Percentiles rank a stretch among this genome's conserved stretches.
Evolutionary conservation across 2,888 invertebrate genomes (phyloP).

Genomic region (Bibio marci): DNA sequence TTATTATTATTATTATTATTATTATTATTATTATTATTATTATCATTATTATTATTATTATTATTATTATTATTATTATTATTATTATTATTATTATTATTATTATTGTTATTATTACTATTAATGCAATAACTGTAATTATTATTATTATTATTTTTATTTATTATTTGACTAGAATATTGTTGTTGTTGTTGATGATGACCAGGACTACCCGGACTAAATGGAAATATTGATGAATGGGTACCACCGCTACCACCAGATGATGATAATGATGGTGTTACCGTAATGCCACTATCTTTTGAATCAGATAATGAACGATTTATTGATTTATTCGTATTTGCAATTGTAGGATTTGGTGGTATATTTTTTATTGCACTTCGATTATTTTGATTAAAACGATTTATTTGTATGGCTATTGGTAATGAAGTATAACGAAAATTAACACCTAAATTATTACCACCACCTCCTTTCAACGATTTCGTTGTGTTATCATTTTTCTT

Average conservation of each 20-base stretch:
- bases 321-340: constrained; percentile 8
- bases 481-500: constrained; percentile 17
- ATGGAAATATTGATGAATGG: constrained; percentile 45
- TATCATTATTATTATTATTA: too few species aligned
- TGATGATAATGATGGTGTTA: constrained; percentile 42
- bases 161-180: too few species aligned
- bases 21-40: too few species aligned
- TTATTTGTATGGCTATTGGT: constrained; percentile 39
- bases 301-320: constrained; percentile 27
- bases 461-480: constrained; percentile 10
- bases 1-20: too few species aligned
- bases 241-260: too few species aligned
- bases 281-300: constrained; percentile 26
- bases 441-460: not conserved
- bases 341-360: not conserved
- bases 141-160: too few species aligned
- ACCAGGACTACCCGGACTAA: constrained; percentile 48
- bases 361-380: not conserved
- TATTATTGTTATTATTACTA: too few species aligned
- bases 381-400: constrained; percentile 2
- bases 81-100: too few species aligned
- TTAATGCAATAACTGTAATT: too few species aligned
- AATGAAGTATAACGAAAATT: constrained; percentile 34
- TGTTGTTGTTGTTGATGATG: too few species aligned
- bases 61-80: too few species aligned